A percentile compares a stretch with the other conserved stretches of the same genome.
phyloP scores from a whole-genome alignment of 2,888 invertebrate species.

The Cataglyphis cursor region DNA sequence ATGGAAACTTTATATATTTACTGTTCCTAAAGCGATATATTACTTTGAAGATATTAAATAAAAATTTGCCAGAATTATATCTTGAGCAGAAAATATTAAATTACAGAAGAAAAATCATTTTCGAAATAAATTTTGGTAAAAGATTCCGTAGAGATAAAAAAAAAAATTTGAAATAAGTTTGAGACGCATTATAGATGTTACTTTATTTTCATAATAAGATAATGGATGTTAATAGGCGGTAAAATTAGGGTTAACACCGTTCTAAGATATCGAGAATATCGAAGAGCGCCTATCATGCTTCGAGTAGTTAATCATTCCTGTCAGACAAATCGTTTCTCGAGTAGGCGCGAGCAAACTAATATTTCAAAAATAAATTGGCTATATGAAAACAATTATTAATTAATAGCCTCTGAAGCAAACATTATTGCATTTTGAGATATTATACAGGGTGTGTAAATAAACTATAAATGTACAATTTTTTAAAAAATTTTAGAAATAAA shows the following conservation, averaged over 20 bases:
- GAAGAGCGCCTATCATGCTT: constrained; percentile 6
- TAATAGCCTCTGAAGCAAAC: constrained; percentile 1
- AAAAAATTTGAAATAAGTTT: neutral
- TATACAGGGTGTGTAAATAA: neutral
- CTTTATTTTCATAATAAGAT: constrained; percentile 19
- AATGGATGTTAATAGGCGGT: constrained; percentile 19
- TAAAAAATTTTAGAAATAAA: too few species aligned
- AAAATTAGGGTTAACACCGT: constrained; percentile 25
- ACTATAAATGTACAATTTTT: neutral
- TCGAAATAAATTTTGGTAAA: neutral
- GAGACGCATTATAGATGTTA: neutral
- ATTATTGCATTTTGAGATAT: constrained; percentile 11
- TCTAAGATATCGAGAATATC: constrained; percentile 27
- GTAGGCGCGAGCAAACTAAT: constrained; percentile 37
- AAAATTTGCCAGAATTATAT: neutral
- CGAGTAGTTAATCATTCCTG: constrained; percentile 46
- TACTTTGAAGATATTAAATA: neutral
- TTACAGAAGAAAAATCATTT: neutral
- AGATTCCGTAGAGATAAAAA: neutral
- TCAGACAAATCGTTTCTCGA: constrained; percentile 44
- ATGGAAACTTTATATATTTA: constrained; percentile 8
- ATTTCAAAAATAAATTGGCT: constrained; percentile 41
- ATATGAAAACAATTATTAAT: constrained; percentile 41
- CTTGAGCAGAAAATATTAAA: neutral
- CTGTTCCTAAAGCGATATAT: neutral